These are phyloP conservation scores for Orthonychiurus folsomi DNA, from an alignment of 2,888 invertebrate genomes.

Conservation along the genomic window DNA sequence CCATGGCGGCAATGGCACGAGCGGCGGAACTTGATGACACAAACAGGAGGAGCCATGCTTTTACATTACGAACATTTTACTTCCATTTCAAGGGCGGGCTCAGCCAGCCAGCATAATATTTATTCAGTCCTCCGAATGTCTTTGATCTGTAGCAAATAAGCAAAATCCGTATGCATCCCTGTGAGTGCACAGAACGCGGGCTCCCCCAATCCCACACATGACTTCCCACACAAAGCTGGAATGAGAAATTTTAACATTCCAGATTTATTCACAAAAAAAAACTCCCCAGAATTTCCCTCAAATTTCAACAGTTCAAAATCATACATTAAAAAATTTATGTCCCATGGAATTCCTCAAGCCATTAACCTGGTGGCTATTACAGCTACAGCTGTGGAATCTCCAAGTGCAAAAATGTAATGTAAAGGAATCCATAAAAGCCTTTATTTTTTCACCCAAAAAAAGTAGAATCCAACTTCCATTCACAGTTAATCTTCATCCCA, in stretches of 20 bases:
- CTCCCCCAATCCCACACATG: background rate
- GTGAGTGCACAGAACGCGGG: background rate
- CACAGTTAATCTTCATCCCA: background rate
- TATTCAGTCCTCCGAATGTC: background rate
- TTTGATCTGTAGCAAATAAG: constrained; percentile 1
- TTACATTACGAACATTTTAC: too few relatives aligned
- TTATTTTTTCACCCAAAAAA: background rate
- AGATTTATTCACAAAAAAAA: too few relatives aligned
- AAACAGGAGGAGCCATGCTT: too few relatives aligned
- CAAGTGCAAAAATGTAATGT: too few relatives aligned
- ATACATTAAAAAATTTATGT: too few relatives aligned
- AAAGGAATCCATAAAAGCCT: too few relatives aligned
- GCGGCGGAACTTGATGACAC: background rate
- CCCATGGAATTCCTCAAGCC: too few relatives aligned
- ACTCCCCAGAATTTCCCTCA: too few relatives aligned
- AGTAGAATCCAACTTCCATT: background rate
- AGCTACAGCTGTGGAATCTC: too few relatives aligned
- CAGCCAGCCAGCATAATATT: too few relatives aligned
- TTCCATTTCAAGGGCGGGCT: too few relatives aligned
- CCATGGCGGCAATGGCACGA: background rate
- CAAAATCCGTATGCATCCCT: background rate
- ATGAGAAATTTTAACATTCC: background rate
- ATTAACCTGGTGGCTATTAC: too few relatives aligned
- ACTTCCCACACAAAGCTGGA: background rate
- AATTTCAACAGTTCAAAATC: background rate